Evolutionary conservation across 2,797 vertebrate genomes (phyloP).

Genomic region (Coccyzus lansbergi): DNA sequence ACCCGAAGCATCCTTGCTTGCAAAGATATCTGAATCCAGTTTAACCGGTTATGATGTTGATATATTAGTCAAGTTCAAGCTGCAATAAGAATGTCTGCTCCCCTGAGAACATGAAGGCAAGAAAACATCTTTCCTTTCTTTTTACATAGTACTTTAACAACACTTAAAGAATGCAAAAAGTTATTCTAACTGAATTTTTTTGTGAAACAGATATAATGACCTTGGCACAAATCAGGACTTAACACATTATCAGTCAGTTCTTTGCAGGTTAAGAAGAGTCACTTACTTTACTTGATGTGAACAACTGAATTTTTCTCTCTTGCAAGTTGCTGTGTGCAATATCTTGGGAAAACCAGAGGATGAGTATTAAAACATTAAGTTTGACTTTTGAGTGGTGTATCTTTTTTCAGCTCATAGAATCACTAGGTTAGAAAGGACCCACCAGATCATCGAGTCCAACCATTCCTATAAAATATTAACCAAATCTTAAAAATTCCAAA

Average conservation of each 20-base stretch:
- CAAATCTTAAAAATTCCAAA: background rate
- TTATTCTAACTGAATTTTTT: background rate
- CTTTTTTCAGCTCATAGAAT: background rate
- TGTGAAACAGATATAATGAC: background rate
- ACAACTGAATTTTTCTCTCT: background rate
- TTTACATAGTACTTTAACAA: background rate
- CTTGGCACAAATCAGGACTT: background rate
- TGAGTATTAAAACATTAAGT: background rate
- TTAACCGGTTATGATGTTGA: background rate
- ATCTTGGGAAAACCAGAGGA: conserved; percentile 27
- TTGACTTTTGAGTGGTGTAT: background rate
- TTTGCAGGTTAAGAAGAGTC: background rate
- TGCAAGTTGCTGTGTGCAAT: conserved; percentile 26
- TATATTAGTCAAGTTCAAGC: background rate
- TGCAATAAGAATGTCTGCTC: background rate
- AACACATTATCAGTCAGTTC: background rate
- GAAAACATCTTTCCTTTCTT: background rate
- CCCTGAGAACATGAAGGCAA: background rate
- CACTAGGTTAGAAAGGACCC: too few species aligned
- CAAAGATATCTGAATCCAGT: background rate
- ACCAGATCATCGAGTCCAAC: too few species aligned
- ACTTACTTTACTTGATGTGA: background rate
- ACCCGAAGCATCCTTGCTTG: background rate
- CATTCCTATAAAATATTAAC: background rate
- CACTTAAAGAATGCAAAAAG: background rate